Base-by-base conservation (phyloP, 2,888 invertebrate species). In the Drosophila mettleri region DNA sequence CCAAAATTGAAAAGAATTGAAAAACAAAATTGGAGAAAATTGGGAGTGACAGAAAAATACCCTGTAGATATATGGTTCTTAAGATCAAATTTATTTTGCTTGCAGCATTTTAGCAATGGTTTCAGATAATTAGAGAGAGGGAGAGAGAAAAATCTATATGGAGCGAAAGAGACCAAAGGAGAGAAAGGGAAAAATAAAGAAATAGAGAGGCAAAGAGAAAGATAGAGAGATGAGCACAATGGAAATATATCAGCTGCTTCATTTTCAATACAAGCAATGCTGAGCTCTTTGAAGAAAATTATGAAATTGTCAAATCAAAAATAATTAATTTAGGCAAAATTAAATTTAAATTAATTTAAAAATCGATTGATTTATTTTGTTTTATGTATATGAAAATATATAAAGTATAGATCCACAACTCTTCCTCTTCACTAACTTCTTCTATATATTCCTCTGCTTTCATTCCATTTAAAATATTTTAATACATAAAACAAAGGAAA, bases 1-100 rank as follows among this genome's bases (percentile, higher is more conserved):
- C 57, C 39, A 46, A 62, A 55, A 31, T 39, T 65, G 71, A 58
- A 59, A 51, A 45, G 18, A 45, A 45, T 18, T 45, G 3, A 29
- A 45, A 43, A 51, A 12, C n/a, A n/a, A 22, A 53, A 36, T 22
- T 18, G 14, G 14, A 52, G 0, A 16, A 57, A n/a, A n/a, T n/a
- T n/a, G 5, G 14, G 10, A 14, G 1, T 8, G 27, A 36, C 1
- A 16, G 1, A 3, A 0, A 46, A 7, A 20, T 55, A 55, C 46
- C 27, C 36, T 41, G 33, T 33, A 22, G 10, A 1, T 16, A 22
- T 16, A 7, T n/a, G 2, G 10, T 18, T 10, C 0, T 3, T 1
- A 29, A 46, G 8, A 29, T n/a, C 3, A 29, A 29, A 29, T 29
- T 1, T 1, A 29, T 29, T 29, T 24, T 24, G 7, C 29, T 29